Base-by-base conservation (phyloP, 2,888 invertebrate genomes). In the Dicyrtomina minuta region DNA sequence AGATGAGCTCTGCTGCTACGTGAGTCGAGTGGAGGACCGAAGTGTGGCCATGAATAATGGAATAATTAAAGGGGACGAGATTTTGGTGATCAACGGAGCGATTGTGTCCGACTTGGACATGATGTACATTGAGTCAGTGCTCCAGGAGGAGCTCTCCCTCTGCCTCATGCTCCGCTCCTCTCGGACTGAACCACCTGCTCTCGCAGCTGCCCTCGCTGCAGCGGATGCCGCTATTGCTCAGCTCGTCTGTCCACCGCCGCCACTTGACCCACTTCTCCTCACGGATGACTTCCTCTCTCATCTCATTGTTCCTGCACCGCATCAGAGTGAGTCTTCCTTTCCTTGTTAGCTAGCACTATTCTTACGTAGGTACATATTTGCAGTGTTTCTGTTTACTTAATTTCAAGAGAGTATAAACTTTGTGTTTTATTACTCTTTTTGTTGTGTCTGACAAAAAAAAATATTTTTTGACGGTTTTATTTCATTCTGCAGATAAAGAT, bases 31-130 rank as follows among this genome's bases (percentile, higher is more conserved):
- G 68, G 94, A 95, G 83, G 94, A 94, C 83, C 92, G 93, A 82
- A 94, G 95, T 81, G 92, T 95, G 69, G 96, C 96, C 67, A 93
- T 95, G 90, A 92, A 92, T 83, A 95, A 95, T 84, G 96, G 96
- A 81, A 91, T 97, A 82, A 93, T 95, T 84, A 93, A 95, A 85
- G 92, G 96, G 80, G 97, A 97, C 84, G 97, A 97, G 86, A 96
- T 97, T 83, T 93, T 97, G 90, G 95, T 97, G 83, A 96, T 97
- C 85, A 97, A 97, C 86, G 94, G 96, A 77, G 95, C 96, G 80
- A 93, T 96, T 83, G 96, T 97, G 79, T 93, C 94, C 81, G 96
- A 97, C 86, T 87, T 97, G 85, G 97, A 97, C 87, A 97, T 97
- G 96, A 96, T 97, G 92, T 96, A 95, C 86, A 88, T 97, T 82